Percentiles rank a stretch among this genome's conserved stretches.
Evolutionary conservation across 2,888 invertebrate species (phyloP).

Genomic region (Folsomia manolachei): DNA sequence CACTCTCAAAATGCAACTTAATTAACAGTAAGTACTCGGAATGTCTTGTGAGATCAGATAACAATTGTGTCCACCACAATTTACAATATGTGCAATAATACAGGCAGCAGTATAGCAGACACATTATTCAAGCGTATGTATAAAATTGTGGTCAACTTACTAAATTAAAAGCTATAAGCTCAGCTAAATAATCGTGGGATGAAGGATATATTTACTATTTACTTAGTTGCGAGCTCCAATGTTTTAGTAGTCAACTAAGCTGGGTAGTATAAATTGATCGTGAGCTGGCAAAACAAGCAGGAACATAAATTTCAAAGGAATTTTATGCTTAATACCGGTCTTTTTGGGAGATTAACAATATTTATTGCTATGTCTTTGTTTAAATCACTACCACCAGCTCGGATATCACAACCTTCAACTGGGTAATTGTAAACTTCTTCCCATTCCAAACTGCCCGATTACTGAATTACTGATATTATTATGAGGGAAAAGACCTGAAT

Average conservation of each 20-base stretch:
- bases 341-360: conserved; percentile 13
- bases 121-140: background rate
- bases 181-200: background rate
- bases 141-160: background rate
- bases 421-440: background rate
- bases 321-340: conserved; percentile 19
- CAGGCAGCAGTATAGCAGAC: too few relatives aligned
- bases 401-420: background rate
- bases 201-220: background rate
- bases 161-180: background rate
- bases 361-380: conserved; percentile 5
- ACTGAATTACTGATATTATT: too few relatives aligned
- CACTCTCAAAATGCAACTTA: background rate
- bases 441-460: background rate
- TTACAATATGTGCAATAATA: conserved; percentile 3
- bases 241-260: background rate
- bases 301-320: conserved; percentile 21
- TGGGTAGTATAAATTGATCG: background rate
- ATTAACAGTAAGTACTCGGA: conserved; percentile 1
- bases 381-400: conserved; percentile 11
- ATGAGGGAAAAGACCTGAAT: background rate
- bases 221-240: background rate
- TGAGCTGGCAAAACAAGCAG: conserved; percentile 20
- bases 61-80: conserved; percentile 2
- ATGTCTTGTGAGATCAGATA: conserved; percentile 7